phyloP scores from a whole-genome alignment of 2,797 vertebrate genomes.

The Pipistrellus nathusii region DNA sequence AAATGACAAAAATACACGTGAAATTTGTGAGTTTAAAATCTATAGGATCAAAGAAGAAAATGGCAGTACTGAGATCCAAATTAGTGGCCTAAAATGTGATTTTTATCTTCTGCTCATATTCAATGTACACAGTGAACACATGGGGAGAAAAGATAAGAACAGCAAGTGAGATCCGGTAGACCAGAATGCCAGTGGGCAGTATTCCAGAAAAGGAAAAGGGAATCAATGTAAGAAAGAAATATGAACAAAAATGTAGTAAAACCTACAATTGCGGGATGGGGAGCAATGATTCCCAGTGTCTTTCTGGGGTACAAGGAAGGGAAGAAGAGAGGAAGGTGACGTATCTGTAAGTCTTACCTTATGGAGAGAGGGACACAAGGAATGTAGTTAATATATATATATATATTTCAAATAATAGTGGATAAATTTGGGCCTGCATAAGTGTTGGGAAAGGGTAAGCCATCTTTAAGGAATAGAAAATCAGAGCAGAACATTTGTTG shows the following conservation, averaged over 20 bases:
- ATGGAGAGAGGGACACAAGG: rapidly evolving
- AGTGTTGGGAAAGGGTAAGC: not conserved
- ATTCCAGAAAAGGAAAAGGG: not conserved
- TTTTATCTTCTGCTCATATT: not conserved
- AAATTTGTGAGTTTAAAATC: not conserved
- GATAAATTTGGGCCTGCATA: not conserved
- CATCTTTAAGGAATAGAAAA: not conserved
- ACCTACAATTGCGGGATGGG: not conserved
- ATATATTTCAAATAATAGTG: not conserved
- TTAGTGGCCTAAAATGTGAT: not conserved
- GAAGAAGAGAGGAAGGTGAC: not conserved
- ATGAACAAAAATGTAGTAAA: not conserved
- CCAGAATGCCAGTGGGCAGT: not conserved
- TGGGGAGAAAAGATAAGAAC: not conserved
- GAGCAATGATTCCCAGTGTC: not conserved
- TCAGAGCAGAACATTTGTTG: not conserved
- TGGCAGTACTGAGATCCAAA: not conserved
- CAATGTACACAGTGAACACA: not conserved
- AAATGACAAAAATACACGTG: not conserved
- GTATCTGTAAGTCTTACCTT: not conserved
- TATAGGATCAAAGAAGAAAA: not conserved
- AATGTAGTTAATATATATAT: not conserved
- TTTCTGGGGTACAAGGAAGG: not conserved
- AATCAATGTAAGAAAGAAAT: not conserved
- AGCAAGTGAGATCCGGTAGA: not conserved